Base-by-base conservation (phyloP, 2,797 vertebrate species). In the Apogon talboti region DNA sequence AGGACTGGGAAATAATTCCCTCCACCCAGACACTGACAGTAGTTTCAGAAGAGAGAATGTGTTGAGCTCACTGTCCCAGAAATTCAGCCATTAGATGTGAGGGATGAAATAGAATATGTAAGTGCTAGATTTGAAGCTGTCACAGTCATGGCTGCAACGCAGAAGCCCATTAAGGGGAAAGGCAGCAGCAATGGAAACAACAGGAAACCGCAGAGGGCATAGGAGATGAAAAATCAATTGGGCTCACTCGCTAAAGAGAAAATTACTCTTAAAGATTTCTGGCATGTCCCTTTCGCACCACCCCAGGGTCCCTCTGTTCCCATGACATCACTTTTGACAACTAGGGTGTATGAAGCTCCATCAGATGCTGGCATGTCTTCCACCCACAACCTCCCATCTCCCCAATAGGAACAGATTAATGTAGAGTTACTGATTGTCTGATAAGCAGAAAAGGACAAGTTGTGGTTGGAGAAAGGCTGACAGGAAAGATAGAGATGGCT, bases 151-250 rank as follows among this genome's bases (percentile, higher is more conserved):
- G 79, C 74, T 69, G 75, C 61, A 51, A 53, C 70, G 68, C 68
- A 75, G 78, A 87, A 86, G 66, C 69, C 73, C 77, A 85, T 91
- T 87, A 89, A 76, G 70, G 49, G 59, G 54, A 56, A 77, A 70
- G 76, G 77, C 58, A 41, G 76, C 68, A 35, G 66, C 53, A 76
- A 78, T 84, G 58, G 82, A 85, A 86, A 84, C 68, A 88, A 77
- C 62, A 78, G 69, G 59, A 77, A 82, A 64, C 65, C 15, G 1
- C 70, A 65, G 41, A 72, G 54, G 38, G 66, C n/a, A 47, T 51
- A 15, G 28, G 50, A 55, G 74, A 87, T 80, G 55, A 82, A 56
- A 85, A 89, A 84, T 90, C 79, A 81, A 86, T 87, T 67, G 35
- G 47, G 16, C 66, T 82, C 64, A 61, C 65, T 76, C 37, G 11